Base-by-base conservation (phyloP, 1,140 invertebrate species). In the Maniola jurtina region DNA sequence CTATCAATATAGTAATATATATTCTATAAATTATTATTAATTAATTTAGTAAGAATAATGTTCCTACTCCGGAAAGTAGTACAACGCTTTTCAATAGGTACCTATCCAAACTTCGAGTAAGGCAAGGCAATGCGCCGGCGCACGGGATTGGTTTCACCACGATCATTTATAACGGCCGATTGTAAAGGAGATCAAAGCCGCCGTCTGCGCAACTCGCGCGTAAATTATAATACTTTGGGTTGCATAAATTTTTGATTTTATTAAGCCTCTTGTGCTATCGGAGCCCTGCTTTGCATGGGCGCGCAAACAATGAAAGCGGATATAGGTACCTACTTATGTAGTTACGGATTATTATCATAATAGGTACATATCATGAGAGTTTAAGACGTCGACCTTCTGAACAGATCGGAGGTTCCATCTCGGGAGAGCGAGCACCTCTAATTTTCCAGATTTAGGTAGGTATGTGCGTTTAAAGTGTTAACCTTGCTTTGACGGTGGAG, bases 111-210 rank as follows among this genome's bases (percentile, higher is more conserved):
- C 1, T 38, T 40, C 14, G 16, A 57, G 40, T 35, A 13, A 38
- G 35, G 48, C 56, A 59, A 67, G 35, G 48, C 56, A 59, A 67
- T 52, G 63, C 66, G 59, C 71, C 69, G 72, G 67, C 76, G 73
- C 74, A 70, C 63, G 47, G 76, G 73, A 79, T 84, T 81, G 71
- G 81, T 79, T 76, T 81, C 76, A 76, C 76, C 70, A 73, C 73
- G 79, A 82, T 85, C 86, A 88, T 88, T 81, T 85, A 88, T 88
- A 86, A 88, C 70, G 57, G 58, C 45, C 84, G 84, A 88, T 88
- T 88, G 86, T 88, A 83, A 81, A 77, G 66, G 79, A 83, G 84
- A 86, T 88, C 84, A 88, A 86, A 88, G 83, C 61, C 48, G 65
- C 81, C 80, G 80, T 68, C 71, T 73, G 74, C 76, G 71, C 81